Percentiles rank a stretch among this genome's conserved stretches.
phyloP scores from a whole-genome alignment of 2,113 vertebrate species.

The Cavia porcellus region DNA sequence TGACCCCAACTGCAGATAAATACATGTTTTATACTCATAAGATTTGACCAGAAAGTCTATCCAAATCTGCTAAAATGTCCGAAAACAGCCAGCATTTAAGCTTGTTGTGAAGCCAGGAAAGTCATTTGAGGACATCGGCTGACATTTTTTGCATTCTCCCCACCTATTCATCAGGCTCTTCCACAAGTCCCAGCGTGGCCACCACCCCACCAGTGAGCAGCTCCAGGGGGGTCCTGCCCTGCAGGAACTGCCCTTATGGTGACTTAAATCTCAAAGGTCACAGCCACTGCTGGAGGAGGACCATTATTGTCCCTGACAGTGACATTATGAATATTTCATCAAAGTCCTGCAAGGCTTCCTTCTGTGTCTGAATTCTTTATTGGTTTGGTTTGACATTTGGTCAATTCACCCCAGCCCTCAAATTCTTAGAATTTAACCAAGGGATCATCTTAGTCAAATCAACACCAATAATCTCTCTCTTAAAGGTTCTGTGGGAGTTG shows the following conservation, averaged over 20 bases:
- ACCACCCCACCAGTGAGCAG: neutral
- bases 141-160: conserved; percentile 68
- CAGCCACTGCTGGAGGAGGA: neutral
- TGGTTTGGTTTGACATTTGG: conserved; percentile 27
- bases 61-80: conserved; percentile 34
- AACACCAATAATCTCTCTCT: neutral
- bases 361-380: conserved; percentile 14
- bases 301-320: neutral
- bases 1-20: neutral
- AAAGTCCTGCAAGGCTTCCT: conserved; percentile 36
- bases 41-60: neutral
- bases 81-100: neutral
- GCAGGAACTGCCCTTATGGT: conserved; percentile 36
- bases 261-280: conserved; percentile 76
- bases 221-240: conserved; percentile 41
- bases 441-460: neutral
- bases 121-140: neutral
- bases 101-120: neutral
- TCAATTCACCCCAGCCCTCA: neutral
- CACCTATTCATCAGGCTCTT: conserved; percentile 55
- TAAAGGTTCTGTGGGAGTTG: neutral
- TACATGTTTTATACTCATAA: conserved; percentile 38
- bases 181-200: conserved; percentile 49
- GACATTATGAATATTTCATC: conserved; percentile 76
- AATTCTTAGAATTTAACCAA: conserved; percentile 33